Base-by-base conservation (phyloP, 1,140 invertebrate species). In the Latrodectus geometricus region DNA sequence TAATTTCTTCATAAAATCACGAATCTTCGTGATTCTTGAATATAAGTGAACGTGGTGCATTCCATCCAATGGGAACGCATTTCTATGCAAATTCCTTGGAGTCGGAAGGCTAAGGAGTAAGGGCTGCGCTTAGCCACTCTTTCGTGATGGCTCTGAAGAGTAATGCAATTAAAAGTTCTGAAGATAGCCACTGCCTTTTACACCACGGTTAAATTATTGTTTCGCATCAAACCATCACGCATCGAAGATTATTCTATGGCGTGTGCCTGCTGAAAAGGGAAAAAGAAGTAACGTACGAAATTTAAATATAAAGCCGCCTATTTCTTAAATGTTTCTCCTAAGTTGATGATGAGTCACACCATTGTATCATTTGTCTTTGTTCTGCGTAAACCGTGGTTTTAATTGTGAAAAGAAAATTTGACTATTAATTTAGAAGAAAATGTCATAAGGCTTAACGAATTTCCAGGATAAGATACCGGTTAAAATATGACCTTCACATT, bases 111-210 rank as follows among this genome's bases (percentile, higher is more conserved):
- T 11, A 69, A 69, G 15, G 4, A 9, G 11, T 69, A 69, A n/a
- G 9, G n/a, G 61, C n/a, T 21, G 17, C 3, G n/a, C 4, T 69
- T 69, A 69, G 68, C 2, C 68, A 69, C 8, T 21, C 68, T 69
- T 69, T 69, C 68, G 68, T 69, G 68, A 69, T 69, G 68, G n/a
- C 9, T 9, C 21, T 11, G 21, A 69, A 69, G n/a, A n/a, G n/a
- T 69, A 69, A 69, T 69, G 68, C n/a, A 69, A 69, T 69, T 69
- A 69, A 69, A 69, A 69, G n/a, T 69, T 69, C 21, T 69, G 17
- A 23, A 69, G 20, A 11, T 9, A 21, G 14, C 12, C 14, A 20
- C 54, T 2, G 54, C 54, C 17, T 61, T 61, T 61, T 61, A 61
- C 54, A 61, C 54, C 54, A 61, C 11, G 3, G 54, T 61, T 61